Evolutionary conservation across 2,888 invertebrate genomes (phyloP).

Genomic region (Agrilus mali): DNA sequence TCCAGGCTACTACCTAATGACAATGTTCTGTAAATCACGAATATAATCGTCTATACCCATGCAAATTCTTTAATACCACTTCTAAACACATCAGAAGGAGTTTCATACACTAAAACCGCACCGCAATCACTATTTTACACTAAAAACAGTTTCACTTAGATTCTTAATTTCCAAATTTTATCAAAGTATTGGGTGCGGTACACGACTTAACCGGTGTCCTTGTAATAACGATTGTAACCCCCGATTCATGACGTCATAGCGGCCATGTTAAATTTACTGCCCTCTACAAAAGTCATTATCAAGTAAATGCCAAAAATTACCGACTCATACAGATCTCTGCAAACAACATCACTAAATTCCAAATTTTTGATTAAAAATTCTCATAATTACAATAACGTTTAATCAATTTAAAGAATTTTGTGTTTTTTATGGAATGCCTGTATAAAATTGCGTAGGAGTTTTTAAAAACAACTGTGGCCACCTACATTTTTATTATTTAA

Average conservation of each 20-base stretch:
- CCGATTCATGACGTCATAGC: constrained; percentile 16
- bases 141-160: constrained; percentile 16
- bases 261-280: constrained; percentile 5
- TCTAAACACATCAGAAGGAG: constrained; percentile 26
- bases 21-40: constrained; percentile 29
- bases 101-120: constrained; percentile 22
- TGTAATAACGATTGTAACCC: constrained; percentile 26
- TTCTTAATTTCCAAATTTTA: constrained; percentile 14
- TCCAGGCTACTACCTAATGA: constrained; percentile 28
- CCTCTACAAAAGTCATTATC: neutral
- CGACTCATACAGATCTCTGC: too few relatives aligned
- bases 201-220: constrained; percentile 28
- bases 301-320: too few relatives aligned
- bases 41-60: constrained; percentile 32
- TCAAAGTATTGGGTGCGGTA: constrained; percentile 24
- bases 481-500: too few relatives aligned
- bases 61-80: constrained; percentile 28
- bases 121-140: constrained; percentile 23
- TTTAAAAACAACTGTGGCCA: too few relatives aligned
- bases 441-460: too few relatives aligned
- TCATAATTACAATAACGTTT: too few relatives aligned
- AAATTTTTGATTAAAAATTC: too few relatives aligned
- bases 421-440: too few relatives aligned
- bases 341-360: too few relatives aligned
- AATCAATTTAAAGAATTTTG: too few relatives aligned